These are phyloP conservation scores for Leucopsar rothschildi DNA, from an alignment of 2,113 vertebrate species.

Conservation along the genomic window DNA sequence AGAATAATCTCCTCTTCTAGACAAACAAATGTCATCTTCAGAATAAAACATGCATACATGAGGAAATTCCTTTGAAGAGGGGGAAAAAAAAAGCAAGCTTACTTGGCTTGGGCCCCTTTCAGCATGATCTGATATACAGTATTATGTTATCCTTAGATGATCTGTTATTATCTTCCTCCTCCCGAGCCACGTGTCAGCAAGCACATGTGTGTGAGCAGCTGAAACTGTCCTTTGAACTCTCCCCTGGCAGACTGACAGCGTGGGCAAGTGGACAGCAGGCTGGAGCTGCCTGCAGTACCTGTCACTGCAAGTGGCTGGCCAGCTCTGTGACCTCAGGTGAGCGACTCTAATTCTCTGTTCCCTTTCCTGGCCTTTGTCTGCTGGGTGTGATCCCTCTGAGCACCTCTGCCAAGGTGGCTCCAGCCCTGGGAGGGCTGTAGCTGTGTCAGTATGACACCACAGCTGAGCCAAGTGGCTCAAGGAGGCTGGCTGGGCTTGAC, in stretches of 20 bases:
- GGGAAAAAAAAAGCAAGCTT: neutral
- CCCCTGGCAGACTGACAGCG: neutral
- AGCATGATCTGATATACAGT: neutral
- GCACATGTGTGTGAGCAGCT: neutral
- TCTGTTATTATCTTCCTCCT: conserved; percentile 16
- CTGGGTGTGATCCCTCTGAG: neutral
- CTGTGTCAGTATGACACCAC: neutral
- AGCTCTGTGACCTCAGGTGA: neutral
- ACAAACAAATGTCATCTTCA: neutral
- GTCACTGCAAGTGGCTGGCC: neutral
- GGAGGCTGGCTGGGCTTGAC: neutral
- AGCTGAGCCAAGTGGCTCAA: neutral
- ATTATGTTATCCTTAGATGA: conserved; percentile 29
- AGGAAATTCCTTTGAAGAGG: neutral
- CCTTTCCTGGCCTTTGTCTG: neutral
- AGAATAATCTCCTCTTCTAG: conserved; percentile 10
- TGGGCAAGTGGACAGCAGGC: neutral
- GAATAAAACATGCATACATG: neutral
- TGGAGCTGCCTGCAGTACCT: neutral
- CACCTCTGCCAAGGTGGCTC: neutral
- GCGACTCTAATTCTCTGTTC: neutral
- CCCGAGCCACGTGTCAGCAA: neutral
- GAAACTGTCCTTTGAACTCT: neutral
- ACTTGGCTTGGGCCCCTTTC: neutral
- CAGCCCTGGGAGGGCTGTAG: neutral